phyloP scores from a whole-genome alignment of 2,797 vertebrate species.

The Sebastes matsubarae region DNA sequence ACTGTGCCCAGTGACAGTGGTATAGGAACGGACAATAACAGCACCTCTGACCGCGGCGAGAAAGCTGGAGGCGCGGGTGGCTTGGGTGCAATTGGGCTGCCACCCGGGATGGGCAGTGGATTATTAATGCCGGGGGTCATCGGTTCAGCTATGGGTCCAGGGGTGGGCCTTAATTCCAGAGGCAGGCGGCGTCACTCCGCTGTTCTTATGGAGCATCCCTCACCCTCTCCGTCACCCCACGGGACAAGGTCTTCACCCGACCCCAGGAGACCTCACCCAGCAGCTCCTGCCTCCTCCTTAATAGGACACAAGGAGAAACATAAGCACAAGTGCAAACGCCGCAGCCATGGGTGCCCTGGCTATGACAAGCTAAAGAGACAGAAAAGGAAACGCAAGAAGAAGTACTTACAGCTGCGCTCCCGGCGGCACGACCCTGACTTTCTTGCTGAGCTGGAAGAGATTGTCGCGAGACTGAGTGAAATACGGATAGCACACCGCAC shows the following conservation, averaged over 20 bases:
- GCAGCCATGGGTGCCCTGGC: conserved; percentile 91
- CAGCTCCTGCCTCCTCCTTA: conserved; percentile 76
- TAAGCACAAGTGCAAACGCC: conserved; percentile 97
- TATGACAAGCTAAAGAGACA: conserved; percentile 97
- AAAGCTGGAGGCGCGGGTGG: conserved; percentile 83
- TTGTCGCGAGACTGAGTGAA: conserved; percentile 91
- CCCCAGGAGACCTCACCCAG: conserved; percentile 79
- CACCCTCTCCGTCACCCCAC: conserved; percentile 85
- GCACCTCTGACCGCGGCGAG: conserved; percentile 96
- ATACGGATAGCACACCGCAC: conserved; percentile 94
- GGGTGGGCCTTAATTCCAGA: conserved; percentile 85
- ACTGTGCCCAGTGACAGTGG: conserved; percentile 97
- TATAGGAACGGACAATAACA: conserved; percentile 98
- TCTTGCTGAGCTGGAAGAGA: conserved; percentile 92
- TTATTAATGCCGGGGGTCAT: conserved; percentile 84
- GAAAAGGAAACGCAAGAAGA: conserved; percentile 98
- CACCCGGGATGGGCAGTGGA: conserved; percentile 76
- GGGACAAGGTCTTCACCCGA: conserved; percentile 80
- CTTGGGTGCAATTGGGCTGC: conserved; percentile 76
- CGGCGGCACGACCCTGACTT: conserved; percentile 94
- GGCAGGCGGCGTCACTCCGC: conserved; percentile 90
- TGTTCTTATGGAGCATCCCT: conserved; percentile 88
- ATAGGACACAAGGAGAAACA: conserved; percentile 95
- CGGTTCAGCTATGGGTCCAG: conserved; percentile 78
- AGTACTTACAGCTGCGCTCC: conserved; percentile 92